Evolutionary conservation across 2,113 vertebrate species (phyloP).

Genomic region (Hippolais icterina): DNA sequence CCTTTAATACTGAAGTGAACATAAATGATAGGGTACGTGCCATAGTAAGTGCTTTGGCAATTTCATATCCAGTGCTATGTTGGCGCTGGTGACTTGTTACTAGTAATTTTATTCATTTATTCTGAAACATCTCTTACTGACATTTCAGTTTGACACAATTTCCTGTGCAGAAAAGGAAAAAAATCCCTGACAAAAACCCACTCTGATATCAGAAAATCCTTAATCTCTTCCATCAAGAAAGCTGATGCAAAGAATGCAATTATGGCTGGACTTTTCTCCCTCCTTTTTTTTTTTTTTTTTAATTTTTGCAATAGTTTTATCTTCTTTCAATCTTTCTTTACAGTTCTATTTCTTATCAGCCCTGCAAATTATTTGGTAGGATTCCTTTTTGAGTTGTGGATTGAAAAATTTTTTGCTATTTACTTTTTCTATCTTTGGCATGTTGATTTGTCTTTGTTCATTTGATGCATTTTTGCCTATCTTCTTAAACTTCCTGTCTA

Average conservation of each 20-base stretch:
- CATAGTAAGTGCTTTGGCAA: not conserved
- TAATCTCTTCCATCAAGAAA: conserved; percentile 25
- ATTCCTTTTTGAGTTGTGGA: not conserved
- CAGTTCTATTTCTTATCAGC: conserved; percentile 30
- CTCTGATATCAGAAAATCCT: not conserved
- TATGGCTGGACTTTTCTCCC: not conserved
- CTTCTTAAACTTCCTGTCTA: not conserved
- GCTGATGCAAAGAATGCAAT: not conserved
- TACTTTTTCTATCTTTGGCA: not conserved
- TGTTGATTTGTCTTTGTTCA: not conserved
- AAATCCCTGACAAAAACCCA: not conserved
- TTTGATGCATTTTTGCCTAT: not conserved
- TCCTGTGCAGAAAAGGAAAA: not conserved
- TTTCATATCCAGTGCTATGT: conserved; percentile 9
- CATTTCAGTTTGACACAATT: conserved; percentile 45
- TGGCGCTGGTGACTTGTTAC: conserved; percentile 27
- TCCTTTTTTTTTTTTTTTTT: not conserved
- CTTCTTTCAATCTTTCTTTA: not conserved
- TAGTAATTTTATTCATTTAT: conserved; percentile 63
- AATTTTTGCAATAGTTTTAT: not conserved
- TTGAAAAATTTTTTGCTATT: not conserved
- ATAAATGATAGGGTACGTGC: not conserved
- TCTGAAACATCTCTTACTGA: conserved; percentile 27
- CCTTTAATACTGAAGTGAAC: not conserved
- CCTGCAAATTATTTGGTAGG: not conserved